Evolutionary conservation across 1,140 invertebrate genomes (phyloP).

Genomic region (Pseudomyrmex cubaensis): DNA sequence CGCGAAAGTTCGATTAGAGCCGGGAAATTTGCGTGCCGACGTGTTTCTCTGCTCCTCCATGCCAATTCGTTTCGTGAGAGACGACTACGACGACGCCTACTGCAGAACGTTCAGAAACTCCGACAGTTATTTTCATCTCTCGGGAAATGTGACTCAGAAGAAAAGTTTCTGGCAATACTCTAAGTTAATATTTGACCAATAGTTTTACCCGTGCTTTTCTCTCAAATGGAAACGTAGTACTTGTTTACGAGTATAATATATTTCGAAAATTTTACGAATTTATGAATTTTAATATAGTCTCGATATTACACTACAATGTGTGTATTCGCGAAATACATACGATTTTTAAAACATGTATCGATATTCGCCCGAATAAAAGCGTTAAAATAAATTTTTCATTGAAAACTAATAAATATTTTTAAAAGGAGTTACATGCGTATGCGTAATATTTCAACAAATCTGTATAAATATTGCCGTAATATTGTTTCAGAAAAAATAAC

Average conservation of each 20-base stretch:
- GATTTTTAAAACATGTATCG: background rate
- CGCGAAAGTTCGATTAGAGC: constrained; percentile 57
- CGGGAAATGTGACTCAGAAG: constrained; percentile 36
- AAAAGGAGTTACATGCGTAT: too few species aligned
- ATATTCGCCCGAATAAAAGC: too few species aligned
- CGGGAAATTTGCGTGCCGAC: constrained; percentile 58
- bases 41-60: constrained; percentile 24
- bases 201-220: background rate
- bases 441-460: background rate
- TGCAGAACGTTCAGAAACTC: constrained; percentile 36
- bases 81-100: constrained; percentile 9
- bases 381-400: too few species aligned
- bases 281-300: background rate
- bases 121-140: constrained; percentile 41
- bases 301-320: background rate
- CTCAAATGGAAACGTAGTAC: background rate
- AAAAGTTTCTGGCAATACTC: constrained; percentile 42
- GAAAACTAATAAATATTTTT: too few species aligned
- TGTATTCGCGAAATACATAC: background rate
- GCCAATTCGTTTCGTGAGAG: constrained; percentile 42
- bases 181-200: constrained; percentile 46
- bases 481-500: background rate
- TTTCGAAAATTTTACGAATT: background rate
- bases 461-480: background rate
- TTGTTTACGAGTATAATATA: constrained; percentile 16